A percentile compares a stretch with the other conserved stretches of the same genome.
Evolutionary conservation across 2,113 vertebrate species (phyloP).

Genomic region (Eublepharis macularius): DNA sequence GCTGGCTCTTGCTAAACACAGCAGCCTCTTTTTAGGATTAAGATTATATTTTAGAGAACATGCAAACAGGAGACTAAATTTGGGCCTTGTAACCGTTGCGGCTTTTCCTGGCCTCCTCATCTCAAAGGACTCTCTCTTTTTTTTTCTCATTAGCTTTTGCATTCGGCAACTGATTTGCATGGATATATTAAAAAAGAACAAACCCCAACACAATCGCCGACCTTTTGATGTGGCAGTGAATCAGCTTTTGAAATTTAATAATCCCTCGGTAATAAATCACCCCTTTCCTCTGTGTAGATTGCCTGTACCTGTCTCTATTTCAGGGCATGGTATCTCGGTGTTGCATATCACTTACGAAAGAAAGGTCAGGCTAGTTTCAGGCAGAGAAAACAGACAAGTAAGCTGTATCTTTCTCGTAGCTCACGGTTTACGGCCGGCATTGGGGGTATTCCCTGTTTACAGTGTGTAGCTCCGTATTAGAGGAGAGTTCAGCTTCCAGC

Average conservation of each 20-base stretch:
- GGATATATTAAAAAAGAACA: background rate
- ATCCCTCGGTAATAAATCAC: conserved; percentile 36
- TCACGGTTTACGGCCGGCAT: background rate
- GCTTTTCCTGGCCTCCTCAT: background rate
- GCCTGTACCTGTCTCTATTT: conserved; percentile 31
- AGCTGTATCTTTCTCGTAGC: too few species aligned
- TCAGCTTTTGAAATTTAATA: conserved; percentile 35
- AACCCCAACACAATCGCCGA: background rate
- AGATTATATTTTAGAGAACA: too few species aligned
- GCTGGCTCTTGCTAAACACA: too few species aligned
- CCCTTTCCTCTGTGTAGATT: conserved; percentile 17
- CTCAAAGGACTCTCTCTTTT: background rate
- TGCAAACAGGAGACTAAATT: background rate
- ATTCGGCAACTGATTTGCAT: background rate
- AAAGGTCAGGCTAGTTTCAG: conserved; percentile 2
- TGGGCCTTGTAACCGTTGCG: too few species aligned
- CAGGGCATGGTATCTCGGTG: background rate
- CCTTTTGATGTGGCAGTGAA: conserved; percentile 6
- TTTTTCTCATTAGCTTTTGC: background rate
- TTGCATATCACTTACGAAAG: conserved; percentile 16
- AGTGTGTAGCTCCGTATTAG: background rate
- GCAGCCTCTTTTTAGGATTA: too few species aligned
- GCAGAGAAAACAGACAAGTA: background rate
- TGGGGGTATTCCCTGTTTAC: background rate
- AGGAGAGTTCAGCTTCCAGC: background rate